phyloP scores from a whole-genome alignment of 2,888 invertebrate species.

The Prenolepis imparis region DNA sequence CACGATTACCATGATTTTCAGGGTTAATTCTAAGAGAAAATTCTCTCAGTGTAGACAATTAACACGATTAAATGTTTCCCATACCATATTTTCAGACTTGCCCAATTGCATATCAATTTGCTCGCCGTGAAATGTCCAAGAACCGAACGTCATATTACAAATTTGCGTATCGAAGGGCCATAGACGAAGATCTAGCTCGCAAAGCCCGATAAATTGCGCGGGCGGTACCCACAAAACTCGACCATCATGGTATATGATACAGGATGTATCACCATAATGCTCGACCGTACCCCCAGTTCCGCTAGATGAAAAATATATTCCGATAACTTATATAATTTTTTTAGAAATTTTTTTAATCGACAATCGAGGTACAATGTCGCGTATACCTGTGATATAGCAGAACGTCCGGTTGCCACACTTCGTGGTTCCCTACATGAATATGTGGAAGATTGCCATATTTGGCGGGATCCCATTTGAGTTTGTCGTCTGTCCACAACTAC shows the following conservation, averaged over 20 bases:
- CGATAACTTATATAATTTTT: neutral
- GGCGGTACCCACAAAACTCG: constrained; percentile 90
- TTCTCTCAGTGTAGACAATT: too few species aligned
- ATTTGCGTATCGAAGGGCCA: constrained; percentile 93
- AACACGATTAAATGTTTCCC: constrained; percentile 17
- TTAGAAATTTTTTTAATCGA: neutral
- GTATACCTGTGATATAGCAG: constrained; percentile 90
- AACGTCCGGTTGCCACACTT: constrained; percentile 93
- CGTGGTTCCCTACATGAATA: constrained; percentile 90
- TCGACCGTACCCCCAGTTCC: constrained; percentile 89
- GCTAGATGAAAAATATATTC: constrained; percentile 82
- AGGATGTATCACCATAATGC: constrained; percentile 88
- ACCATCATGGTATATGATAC: constrained; percentile 87
- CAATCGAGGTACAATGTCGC: neutral
- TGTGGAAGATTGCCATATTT: constrained; percentile 89
- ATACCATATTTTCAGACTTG: constrained; percentile 69
- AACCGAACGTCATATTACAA: constrained; percentile 91
- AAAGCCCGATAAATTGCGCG: constrained; percentile 89
- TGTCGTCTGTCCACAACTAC: constrained; percentile 92
- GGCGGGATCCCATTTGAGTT: constrained; percentile 90
- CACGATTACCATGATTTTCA: too few species aligned
- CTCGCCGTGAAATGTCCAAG: constrained; percentile 90
- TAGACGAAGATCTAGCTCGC: constrained; percentile 89
- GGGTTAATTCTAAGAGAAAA: too few species aligned
- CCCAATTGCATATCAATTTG: constrained; percentile 87